Percentiles rank a stretch among this genome's conserved stretches.
Conservation (phyloP, 2,113 vertebrate genomes). For the Strix uralensis region DNA sequence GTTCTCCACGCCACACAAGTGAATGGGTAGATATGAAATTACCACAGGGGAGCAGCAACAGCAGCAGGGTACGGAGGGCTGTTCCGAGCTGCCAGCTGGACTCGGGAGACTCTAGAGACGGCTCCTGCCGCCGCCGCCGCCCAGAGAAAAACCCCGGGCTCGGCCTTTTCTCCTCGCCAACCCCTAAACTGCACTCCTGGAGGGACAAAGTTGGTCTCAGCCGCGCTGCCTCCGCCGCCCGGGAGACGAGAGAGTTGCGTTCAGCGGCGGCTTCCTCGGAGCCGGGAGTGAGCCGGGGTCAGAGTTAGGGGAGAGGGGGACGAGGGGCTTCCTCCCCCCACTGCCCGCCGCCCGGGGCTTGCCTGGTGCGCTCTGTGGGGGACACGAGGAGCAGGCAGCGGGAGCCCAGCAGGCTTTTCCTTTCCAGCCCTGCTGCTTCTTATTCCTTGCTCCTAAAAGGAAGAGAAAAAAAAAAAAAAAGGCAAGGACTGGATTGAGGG, state of each 20-base stretch:
- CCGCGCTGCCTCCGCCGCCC: conserved; percentile 17
- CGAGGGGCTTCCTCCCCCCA: background rate
- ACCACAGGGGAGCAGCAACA: conserved; percentile 50
- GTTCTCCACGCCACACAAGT: conserved; percentile 63
- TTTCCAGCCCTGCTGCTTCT: background rate
- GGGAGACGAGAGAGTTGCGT: background rate
- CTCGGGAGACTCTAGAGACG: conserved; percentile 43
- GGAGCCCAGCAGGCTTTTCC: background rate
- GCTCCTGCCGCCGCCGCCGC: background rate
- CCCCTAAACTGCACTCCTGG: conserved; percentile 20
- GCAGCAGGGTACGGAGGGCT: conserved; percentile 51
- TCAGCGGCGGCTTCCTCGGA: background rate
- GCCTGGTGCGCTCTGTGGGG: background rate
- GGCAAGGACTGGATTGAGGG: background rate
- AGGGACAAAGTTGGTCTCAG: conserved; percentile 53
- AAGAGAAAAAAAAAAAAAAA: background rate
- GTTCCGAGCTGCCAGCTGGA: conserved; percentile 23
- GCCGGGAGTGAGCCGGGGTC: background rate
- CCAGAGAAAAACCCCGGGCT: background rate
- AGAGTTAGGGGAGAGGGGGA: conserved; percentile 40
- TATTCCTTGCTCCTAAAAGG: background rate
- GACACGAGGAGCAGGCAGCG: background rate
- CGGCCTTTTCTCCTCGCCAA: conserved; percentile 30
- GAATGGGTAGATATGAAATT: conserved; percentile 77
- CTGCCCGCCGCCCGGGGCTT: background rate